Evolutionary conservation across 2,888 invertebrate genomes (phyloP), one percentile per base, ranked within the genome.

Genomic region (Pegoplata infirma): DNA sequence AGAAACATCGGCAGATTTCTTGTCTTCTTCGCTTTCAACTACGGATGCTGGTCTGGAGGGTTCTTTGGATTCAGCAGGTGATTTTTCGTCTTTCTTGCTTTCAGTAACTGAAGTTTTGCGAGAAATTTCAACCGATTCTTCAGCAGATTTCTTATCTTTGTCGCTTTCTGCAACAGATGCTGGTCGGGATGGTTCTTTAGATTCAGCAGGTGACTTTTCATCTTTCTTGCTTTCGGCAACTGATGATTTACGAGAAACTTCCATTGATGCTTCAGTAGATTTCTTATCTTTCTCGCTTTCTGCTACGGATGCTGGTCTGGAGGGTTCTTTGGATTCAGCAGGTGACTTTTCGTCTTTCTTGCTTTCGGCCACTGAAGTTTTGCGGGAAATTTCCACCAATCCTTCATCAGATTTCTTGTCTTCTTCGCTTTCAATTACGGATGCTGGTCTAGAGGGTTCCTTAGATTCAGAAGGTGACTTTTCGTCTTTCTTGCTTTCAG

Each of bases 351-450:
- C 79, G 7, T 82, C 80, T 14, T 76, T 28, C 1, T 67, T 46
- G 19, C 67, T 73, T 51, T 68, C 56, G 2, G 64, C 76, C 6
- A 47, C 44, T 25, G 80, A 80, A 23, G 63, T n/a, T 75, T 16
- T 12, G 76, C 80, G 47, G 0, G 83, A 82, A 5, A 63, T 7
- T 61, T 76, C 81, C n/a, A 75, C 76, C 2, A 81, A 82, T 28
- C 59, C 61, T 17, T 49, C 59, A 14, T 44, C 17, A 16, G 74
- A 47, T 58, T 46, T 58, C 16, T 14, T 44, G 28, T 21, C 79
- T 1, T 47, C 46, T 49, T 76, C 49, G 14, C 58, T 68, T 40
- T 66, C 67, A 6, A 76, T 78, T 3, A 49, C 32, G 7, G 78
- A 82, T 16, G 12, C 76, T 14, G 69, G 19, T 17, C 56, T 51